Evolutionary conservation across 2,888 invertebrate genomes (phyloP).

Genomic region (Eueremaeus valkanovi): DNA sequence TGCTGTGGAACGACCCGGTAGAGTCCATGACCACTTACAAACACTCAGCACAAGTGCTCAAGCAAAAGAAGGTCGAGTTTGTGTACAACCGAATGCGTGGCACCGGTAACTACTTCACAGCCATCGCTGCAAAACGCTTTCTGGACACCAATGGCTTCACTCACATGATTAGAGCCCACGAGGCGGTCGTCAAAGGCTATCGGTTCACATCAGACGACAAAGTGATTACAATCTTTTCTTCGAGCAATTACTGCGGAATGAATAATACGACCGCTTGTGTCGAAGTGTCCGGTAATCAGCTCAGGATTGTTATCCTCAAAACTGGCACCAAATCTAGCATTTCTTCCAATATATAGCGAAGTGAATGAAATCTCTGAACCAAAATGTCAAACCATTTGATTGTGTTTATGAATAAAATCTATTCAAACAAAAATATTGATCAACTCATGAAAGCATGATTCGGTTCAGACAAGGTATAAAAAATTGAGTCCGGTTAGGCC

Average conservation of each 20-base stretch:
- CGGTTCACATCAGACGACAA: background rate
- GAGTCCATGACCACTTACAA: constrained; percentile 16
- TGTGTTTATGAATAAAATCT: too few species aligned
- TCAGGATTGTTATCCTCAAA: background rate
- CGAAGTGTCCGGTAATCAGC: background rate
- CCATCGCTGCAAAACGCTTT: background rate
- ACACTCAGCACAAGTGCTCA: background rate
- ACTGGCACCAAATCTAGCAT: too few species aligned
- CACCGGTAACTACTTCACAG: background rate
- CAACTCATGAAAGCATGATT: too few species aligned
- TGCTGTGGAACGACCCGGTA: constrained; percentile 28
- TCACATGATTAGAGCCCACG: constrained; percentile 15
- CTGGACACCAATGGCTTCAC: background rate
- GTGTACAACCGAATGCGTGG: background rate
- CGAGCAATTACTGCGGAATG: background rate
- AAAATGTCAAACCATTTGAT: too few species aligned
- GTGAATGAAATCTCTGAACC: too few species aligned
- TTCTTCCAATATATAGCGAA: too few species aligned
- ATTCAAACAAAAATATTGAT: too few species aligned
- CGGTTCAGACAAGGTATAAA: too few species aligned
- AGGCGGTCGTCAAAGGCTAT: background rate
- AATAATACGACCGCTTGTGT: constrained; percentile 12
- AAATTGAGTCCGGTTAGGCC: too few species aligned
- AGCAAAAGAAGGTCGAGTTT: background rate
- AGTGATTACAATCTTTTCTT: constrained; percentile 11